These are phyloP conservation scores for Apis dorsata DNA, from an alignment of 1,140 invertebrate genomes.

Conservation along the genomic window DNA sequence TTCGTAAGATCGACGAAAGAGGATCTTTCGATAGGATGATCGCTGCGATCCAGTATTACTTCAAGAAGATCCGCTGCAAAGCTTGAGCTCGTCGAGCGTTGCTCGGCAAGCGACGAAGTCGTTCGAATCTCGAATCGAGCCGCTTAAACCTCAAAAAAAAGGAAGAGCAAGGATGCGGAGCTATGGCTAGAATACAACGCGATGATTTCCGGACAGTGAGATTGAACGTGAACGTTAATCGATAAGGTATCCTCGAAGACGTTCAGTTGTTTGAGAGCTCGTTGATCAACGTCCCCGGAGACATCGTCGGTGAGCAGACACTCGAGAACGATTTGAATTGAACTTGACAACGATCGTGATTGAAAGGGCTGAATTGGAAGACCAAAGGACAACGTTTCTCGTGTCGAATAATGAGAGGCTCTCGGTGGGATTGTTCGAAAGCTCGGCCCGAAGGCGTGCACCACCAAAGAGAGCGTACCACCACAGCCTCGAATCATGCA, in stretches of 20 bases:
- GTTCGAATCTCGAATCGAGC: neutral
- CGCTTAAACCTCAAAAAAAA: neutral
- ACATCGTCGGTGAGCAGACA: neutral
- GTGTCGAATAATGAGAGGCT: slow-evolving; percentile 27
- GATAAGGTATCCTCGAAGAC: neutral
- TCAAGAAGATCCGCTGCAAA: slow-evolving; percentile 42
- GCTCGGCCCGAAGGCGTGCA: slow-evolving; percentile 4
- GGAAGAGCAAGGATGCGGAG: neutral
- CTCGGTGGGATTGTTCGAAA: slow-evolving; percentile 11
- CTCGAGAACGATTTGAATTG: slow-evolving; percentile 7
- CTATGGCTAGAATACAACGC: neutral
- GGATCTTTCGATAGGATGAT: slow-evolving; percentile 15
- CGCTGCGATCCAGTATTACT: slow-evolving; percentile 33
- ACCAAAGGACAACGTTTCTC: neutral
- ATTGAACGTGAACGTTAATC: neutral
- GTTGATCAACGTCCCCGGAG: neutral
- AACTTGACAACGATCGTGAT: slow-evolving; percentile 6
- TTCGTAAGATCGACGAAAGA: neutral
- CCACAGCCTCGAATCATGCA: slow-evolving; percentile 58
- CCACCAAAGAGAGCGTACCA: slow-evolving; percentile 26
- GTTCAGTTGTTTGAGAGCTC: neutral
- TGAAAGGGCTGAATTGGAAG: neutral
- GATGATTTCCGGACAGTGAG: neutral
- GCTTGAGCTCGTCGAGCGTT: neutral
- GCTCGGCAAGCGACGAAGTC: neutral